A percentile compares a stretch with the other conserved stretches of the same genome.
phyloP scores from a whole-genome alignment of 2,888 invertebrate species.

The Gonocerus acuteangulatus region DNA sequence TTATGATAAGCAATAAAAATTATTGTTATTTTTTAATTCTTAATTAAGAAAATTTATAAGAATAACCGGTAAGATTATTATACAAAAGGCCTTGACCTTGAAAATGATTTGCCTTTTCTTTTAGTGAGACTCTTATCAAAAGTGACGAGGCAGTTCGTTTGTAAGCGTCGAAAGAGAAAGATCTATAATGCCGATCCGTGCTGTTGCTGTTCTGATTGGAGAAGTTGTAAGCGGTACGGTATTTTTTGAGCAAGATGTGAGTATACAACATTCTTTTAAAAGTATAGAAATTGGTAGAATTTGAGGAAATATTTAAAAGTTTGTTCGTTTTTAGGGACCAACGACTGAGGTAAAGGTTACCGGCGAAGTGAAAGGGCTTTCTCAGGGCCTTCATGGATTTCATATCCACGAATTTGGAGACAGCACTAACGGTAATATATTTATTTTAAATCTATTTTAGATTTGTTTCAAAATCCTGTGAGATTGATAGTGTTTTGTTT shows the following conservation, averaged over 20 bases:
- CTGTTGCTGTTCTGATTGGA: constrained; percentile 79
- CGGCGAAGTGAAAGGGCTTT: constrained; percentile 72
- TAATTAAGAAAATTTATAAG: no score
- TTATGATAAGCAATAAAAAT: no score
- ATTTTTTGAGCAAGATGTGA: constrained; percentile 68
- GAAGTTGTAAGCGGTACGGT: constrained; percentile 72
- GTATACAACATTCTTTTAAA: constrained; percentile 6
- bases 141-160: not conserved
- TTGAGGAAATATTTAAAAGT: not conserved
- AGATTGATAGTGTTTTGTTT: not conserved
- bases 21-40: no score
- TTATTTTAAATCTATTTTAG: no score
- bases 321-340: constrained; percentile 48
- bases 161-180: not conserved
- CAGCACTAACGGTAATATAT: constrained; percentile 64
- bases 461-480: no score
- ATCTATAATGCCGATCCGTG: constrained; percentile 52
- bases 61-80: not conserved
- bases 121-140: not conserved
- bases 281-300: not conserved
- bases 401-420: constrained; percentile 96
- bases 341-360: constrained; percentile 65
- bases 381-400: constrained; percentile 76
- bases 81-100: constrained; percentile 24
- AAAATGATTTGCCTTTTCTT: not conserved